Evolutionary conservation across 2,888 invertebrate species (phyloP).

Genomic region (Deilephila porcellus): DNA sequence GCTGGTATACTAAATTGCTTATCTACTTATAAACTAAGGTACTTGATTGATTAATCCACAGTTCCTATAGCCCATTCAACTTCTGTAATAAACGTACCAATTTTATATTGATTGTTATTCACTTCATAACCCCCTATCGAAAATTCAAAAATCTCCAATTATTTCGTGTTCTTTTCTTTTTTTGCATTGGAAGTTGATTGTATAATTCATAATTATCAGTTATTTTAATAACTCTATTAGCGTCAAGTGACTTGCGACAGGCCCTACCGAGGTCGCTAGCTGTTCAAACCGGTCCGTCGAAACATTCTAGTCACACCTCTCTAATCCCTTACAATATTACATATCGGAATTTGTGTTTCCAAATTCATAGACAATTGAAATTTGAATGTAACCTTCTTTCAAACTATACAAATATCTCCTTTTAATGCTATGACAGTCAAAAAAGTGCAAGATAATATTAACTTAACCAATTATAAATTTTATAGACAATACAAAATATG

Average conservation of each 20-base stretch:
- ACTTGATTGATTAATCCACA: too few relatives aligned
- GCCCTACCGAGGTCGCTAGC: constrained; percentile 15
- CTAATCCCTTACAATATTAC: constrained; percentile 12
- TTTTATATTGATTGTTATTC: too few relatives aligned
- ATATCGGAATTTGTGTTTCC: not conserved
- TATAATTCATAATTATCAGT: too few relatives aligned
- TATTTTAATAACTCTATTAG: not conserved
- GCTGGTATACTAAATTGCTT: too few relatives aligned
- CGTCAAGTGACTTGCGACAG: not conserved
- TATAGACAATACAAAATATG: too few relatives aligned
- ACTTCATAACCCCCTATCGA: not conserved
- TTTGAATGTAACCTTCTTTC: not conserved
- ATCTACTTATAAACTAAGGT: too few relatives aligned
- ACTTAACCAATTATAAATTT: too few relatives aligned
- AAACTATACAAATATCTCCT: too few relatives aligned
- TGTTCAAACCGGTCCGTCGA: constrained; percentile 7
- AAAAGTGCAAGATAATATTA: too few relatives aligned
- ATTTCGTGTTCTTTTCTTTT: not conserved
- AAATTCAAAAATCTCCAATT: not conserved
- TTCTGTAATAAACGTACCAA: too few relatives aligned
- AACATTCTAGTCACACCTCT: constrained; percentile 22
- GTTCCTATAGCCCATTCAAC: too few relatives aligned
- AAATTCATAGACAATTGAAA: not conserved
- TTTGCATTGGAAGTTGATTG: not conserved
- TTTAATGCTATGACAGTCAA: too few relatives aligned